Evolutionary conservation across 2,888 invertebrate species (phyloP), one percentile per base, ranked within the genome.

Genomic region (Parapristionchus giblindavisi): DNA sequence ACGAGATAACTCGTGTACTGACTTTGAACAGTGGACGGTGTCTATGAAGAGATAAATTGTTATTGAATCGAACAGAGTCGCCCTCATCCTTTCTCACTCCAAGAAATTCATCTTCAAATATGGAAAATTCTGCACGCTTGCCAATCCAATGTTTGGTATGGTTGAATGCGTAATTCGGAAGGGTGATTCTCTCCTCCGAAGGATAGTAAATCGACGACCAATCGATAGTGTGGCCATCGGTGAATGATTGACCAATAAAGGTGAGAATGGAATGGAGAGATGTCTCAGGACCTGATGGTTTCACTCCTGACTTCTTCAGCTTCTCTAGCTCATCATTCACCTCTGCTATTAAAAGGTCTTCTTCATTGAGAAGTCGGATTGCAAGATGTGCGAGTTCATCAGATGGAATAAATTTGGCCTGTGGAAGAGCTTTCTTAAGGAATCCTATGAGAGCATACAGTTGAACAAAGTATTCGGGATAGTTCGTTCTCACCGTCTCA

Each of bases 81-180:
- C 65, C 71, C 56, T 77, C 71, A 11, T 76, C 75, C 8, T 77
- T 75, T 32, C 78, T 56, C 24, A 80, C 83, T 63, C 85, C 85
- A 27, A 85, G 72, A 17, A 85, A 66, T 61, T 79, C 78, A 63
- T 85, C 83, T 40, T 85, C 85, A 51, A 83, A 77, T 3, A 79
- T 73, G 17, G 5, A 3, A 5, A 52, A 34, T 21, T 77, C 77
- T 34, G 54, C 60, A 21, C 77, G 76, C 29, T 80, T 77, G 32
- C 78, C 78, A 54, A 79, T 77, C 85, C 85, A 85, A 21, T 79
- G 63, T 1, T 72, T 58, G 54, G 79, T 78, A 56, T 77, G 75
- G 60, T 83, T 83, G 79, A 85, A 85, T 4, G 76, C 71, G 70
- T 85, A 85, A 11, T 80, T 85, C 0, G 85, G 85, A 8, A 85